phyloP scores from a whole-genome alignment of 2,113 vertebrate species.

The Ictalurus punctatus region DNA sequence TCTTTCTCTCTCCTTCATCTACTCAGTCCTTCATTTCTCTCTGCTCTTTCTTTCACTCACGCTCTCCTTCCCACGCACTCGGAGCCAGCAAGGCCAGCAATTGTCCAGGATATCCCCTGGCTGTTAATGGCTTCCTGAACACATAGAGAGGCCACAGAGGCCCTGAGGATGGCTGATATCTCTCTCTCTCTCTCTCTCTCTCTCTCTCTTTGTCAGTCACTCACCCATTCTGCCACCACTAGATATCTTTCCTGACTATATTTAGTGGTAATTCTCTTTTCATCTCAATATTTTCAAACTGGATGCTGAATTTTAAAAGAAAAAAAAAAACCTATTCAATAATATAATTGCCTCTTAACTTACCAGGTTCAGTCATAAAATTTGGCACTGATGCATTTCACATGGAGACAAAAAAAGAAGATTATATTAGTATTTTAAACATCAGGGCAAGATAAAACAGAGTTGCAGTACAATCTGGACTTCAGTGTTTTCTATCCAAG shows the following conservation, averaged over 20 bases:
- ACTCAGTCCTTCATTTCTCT: constrained; percentile 42
- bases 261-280: neutral
- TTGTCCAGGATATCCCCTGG: constrained; percentile 79
- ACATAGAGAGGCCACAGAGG: constrained; percentile 67
- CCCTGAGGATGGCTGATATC: neutral
- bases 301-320: neutral
- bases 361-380: neutral
- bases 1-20: constrained; percentile 33
- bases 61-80: constrained; percentile 62
- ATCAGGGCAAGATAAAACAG: neutral
- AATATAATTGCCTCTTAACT: neutral
- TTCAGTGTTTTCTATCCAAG: neutral
- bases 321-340: neutral
- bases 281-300: neutral
- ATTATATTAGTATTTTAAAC: neutral
- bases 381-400: neutral
- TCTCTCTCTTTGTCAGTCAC: neutral
- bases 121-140: constrained; percentile 82
- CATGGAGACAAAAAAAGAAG: neutral
- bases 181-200: neutral
- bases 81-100: constrained; percentile 65
- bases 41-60: constrained; percentile 29
- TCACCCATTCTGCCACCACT: constrained; percentile 17
- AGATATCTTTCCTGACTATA: neutral
- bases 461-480: neutral